Evolutionary conservation across 2,797 vertebrate species (phyloP).

Genomic region (Knipowitschia caucasica): DNA sequence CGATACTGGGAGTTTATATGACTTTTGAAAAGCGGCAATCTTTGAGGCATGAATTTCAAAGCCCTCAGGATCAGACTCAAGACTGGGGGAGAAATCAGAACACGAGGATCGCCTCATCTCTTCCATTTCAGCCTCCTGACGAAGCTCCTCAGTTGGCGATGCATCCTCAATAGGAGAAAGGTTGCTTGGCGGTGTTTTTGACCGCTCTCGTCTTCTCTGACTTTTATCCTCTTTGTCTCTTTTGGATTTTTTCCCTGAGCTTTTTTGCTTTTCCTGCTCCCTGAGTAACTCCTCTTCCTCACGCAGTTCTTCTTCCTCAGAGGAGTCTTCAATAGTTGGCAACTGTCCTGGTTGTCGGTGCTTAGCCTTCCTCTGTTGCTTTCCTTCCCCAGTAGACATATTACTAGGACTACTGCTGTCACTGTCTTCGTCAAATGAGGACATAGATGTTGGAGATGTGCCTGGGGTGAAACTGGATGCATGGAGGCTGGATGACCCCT

Average conservation of each 20-base stretch:
- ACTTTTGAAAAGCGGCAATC: constrained; percentile 92
- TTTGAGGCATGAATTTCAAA: constrained; percentile 92
- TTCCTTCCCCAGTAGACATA: constrained; percentile 86
- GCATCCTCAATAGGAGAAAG: constrained; percentile 98
- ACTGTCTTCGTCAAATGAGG: constrained; percentile 98
- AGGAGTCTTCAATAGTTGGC: constrained; percentile 98
- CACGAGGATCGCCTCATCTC: constrained; percentile 95
- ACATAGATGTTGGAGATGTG: constrained; percentile 96
- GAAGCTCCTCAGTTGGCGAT: constrained; percentile 94
- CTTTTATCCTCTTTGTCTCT: constrained; percentile 97
- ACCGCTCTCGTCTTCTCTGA: constrained; percentile 89
- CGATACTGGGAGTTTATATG: constrained; percentile 89
- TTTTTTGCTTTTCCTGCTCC: constrained; percentile 95
- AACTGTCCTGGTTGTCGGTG: constrained; percentile 92
- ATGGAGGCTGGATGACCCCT: constrained; percentile 95
- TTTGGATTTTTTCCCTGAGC: constrained; percentile 94
- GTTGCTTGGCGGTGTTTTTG: constrained; percentile 94
- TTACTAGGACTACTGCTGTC: constrained; percentile 96
- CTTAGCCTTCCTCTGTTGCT: constrained; percentile 94
- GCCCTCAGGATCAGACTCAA: constrained; percentile 96
- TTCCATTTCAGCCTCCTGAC: constrained; percentile 98
- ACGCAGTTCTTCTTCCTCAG: constrained; percentile 94
- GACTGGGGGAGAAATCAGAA: constrained; percentile 96
- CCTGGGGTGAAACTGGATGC: constrained; percentile 98
- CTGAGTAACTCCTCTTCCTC: constrained; percentile 94